These are phyloP conservation scores for Leptinotarsa haldemani DNA, from an alignment of 2,888 invertebrate genomes.

Conservation along the genomic window DNA sequence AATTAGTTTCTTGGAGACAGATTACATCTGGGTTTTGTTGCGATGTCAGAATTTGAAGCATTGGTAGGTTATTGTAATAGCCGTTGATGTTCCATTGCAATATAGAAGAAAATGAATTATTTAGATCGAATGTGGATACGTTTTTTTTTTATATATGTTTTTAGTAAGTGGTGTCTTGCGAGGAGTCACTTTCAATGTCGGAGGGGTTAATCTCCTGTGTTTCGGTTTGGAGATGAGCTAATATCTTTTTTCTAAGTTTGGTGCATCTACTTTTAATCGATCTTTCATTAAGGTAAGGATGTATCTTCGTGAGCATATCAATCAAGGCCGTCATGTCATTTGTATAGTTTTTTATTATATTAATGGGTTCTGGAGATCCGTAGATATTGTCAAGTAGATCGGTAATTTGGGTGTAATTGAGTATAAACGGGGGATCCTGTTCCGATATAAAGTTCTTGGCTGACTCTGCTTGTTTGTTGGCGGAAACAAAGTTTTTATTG, in stretches of 20 bases:
- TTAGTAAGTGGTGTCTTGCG: constrained; percentile 5
- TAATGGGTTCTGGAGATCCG: not conserved
- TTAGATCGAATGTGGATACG: too few species aligned
- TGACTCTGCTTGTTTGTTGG: too few species aligned
- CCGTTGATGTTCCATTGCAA: not conserved
- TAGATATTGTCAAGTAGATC: not conserved
- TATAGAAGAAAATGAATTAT: not conserved
- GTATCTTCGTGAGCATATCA: not conserved
- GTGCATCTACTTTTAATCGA: not conserved
- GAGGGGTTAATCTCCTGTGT: not conserved
- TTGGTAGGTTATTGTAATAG: not conserved
- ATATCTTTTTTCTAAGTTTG: not conserved
- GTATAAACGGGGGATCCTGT: not conserved
- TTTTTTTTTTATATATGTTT: too few species aligned
- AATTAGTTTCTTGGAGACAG: constrained; percentile 5
- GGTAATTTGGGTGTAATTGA: not conserved
- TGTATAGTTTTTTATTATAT: not conserved
- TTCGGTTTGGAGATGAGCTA: not conserved
- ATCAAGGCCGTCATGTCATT: not conserved
- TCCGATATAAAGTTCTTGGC: not conserved
- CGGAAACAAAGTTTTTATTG: too few species aligned
- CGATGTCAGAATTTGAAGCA: not conserved
- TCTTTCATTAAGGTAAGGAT: not conserved
- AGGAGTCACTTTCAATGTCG: not conserved
- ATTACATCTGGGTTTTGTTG: not conserved